Evolutionary conservation across 2,797 vertebrate genomes (phyloP).

Genomic region (Thunnus albacares): DNA sequence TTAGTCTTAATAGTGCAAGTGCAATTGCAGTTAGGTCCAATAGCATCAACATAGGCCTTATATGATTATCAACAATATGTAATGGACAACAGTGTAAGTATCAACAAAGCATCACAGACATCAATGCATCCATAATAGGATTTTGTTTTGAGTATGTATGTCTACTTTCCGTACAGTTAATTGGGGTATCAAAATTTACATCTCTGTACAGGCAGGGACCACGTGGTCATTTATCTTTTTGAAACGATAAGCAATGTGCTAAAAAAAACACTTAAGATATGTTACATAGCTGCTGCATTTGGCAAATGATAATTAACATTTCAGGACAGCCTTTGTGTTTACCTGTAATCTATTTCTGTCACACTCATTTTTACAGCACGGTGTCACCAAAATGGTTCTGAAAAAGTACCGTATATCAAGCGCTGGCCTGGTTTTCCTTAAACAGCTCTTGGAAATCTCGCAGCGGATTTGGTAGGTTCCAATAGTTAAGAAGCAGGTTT

Average conservation of each 20-base stretch:
- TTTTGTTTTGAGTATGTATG: conserved; percentile 60
- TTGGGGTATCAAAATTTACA: conserved; percentile 61
- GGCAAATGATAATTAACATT: conserved; percentile 39
- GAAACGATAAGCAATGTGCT: conserved; percentile 22
- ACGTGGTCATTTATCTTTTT: not conserved
- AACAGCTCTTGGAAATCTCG: not conserved
- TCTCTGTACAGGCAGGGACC: conserved; percentile 65
- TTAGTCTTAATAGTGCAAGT: conserved; percentile 80
- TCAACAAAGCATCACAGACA: conserved; percentile 60
- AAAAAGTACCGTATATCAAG: conserved; percentile 38
- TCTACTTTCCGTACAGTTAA: conserved; percentile 42
- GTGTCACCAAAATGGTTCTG: not conserved
- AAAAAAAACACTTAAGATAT: conserved; percentile 8
- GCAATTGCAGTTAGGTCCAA: conserved; percentile 82
- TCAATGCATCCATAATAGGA: conserved; percentile 68
- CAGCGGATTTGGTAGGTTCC: not conserved
- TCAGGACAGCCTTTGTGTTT: conserved; percentile 4
- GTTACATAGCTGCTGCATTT: conserved; percentile 44
- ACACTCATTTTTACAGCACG: not conserved
- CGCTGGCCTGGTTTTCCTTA: conserved; percentile 1
- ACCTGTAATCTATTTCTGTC: not conserved
- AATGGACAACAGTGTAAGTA: conserved; percentile 58
- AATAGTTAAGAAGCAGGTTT: conserved; percentile 21
- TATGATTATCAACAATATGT: conserved; percentile 59
- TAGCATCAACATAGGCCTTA: conserved; percentile 68